phyloP scores from a whole-genome alignment of 1,140 invertebrate genomes.

The Panagrolaimus sp. region DNA sequence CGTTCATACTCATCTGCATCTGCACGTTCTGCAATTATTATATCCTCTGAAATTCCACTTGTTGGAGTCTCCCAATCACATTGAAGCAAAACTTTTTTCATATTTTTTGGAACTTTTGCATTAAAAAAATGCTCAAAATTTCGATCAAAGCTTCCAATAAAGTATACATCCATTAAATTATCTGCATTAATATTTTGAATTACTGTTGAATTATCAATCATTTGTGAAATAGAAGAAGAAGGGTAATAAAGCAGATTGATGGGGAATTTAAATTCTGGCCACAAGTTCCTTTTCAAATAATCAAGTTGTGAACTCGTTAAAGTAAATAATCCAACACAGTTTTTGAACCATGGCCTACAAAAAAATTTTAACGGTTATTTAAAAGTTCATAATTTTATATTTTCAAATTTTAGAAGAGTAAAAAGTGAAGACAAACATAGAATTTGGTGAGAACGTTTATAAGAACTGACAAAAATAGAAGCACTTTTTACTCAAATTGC shows the following conservation, averaged over 20 bases:
- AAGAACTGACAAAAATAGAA: too few species aligned
- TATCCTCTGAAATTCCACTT: background rate
- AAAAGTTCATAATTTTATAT: too few species aligned
- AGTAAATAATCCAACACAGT: background rate
- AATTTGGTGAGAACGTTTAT: too few species aligned
- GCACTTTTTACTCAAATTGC: too few species aligned
- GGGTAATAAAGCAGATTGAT: too few species aligned
- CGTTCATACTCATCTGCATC: background rate
- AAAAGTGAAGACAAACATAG: too few species aligned
- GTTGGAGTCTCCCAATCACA: background rate
- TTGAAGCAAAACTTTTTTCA: background rate
- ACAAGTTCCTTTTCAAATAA: background rate
- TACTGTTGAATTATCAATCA: too few species aligned
- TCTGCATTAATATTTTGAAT: background rate
- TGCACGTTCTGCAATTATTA: background rate
- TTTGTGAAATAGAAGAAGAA: too few species aligned
- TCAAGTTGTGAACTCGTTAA: background rate
- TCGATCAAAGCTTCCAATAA: conserved; percentile 6
- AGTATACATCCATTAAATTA: background rate
- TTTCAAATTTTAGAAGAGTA: too few species aligned
- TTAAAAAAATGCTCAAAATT: conserved; percentile 7
- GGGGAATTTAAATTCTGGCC: background rate
- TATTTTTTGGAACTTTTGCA: background rate
- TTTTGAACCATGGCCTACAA: too few species aligned
- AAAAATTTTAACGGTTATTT: too few species aligned